Evolutionary conservation across 2,113 vertebrate species (phyloP).

Genomic region (Oncorhynchus keta): DNA sequence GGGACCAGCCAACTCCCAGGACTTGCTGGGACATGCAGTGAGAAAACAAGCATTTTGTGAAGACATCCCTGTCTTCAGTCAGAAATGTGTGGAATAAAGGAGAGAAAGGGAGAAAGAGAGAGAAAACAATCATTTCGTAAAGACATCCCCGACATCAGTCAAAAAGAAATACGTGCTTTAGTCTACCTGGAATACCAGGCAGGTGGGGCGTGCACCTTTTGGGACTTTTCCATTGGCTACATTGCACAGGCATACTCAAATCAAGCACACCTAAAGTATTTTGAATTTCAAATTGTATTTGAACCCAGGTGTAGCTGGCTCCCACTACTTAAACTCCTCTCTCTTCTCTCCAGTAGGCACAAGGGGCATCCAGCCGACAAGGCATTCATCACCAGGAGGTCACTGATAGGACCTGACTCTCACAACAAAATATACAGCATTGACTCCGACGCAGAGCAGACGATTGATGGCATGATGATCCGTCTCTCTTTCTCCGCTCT

Average conservation of each 20-base stretch:
- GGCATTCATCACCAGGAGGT: background rate
- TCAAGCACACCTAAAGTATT: too few relatives aligned
- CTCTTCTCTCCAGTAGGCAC: background rate
- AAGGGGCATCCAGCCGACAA: background rate
- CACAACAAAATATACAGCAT: background rate
- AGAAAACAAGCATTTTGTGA: background rate
- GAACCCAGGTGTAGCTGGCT: too few relatives aligned
- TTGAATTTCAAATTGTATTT: too few relatives aligned
- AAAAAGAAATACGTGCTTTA: background rate
- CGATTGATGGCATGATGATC: background rate
- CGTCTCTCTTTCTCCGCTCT: background rate
- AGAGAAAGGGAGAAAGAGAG: background rate
- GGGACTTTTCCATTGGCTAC: too few relatives aligned
- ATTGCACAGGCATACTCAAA: too few relatives aligned
- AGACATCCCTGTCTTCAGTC: background rate
- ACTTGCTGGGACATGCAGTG: background rate
- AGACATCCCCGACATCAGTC: background rate
- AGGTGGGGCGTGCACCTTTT: too few relatives aligned
- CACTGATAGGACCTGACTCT: background rate
- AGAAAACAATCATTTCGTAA: background rate
- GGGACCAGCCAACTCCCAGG: background rate
- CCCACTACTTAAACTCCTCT: background rate
- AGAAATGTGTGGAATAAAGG: background rate
- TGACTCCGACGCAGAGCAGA: background rate
- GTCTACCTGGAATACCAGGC: too few relatives aligned